Evolutionary conservation across 2,888 invertebrate genomes (phyloP).

Genomic region (Eupithecia tripunctaria): DNA sequence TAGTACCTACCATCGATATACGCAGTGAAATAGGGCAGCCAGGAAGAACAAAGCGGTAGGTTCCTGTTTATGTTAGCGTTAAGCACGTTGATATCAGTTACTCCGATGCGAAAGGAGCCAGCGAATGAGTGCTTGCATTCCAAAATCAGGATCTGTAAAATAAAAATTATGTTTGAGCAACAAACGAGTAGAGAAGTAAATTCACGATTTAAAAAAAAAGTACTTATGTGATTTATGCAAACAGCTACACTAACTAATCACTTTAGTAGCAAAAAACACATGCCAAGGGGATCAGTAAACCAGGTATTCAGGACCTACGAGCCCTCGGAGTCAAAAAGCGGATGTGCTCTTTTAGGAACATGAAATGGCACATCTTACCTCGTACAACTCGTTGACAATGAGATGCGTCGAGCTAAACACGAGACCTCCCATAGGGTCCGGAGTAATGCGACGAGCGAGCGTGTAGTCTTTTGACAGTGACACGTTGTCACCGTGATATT

Average conservation of each 20-base stretch:
- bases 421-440: conserved; percentile 74
- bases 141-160: conserved; percentile 82
- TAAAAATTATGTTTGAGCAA: not conserved
- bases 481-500: conserved; percentile 89
- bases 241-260: not conserved
- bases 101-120: conserved; percentile 91
- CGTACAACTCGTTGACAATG: conserved; percentile 90
- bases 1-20: conserved; percentile 84
- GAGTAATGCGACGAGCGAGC: conserved; percentile 84
- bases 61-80: conserved; percentile 87
- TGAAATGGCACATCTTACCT: conserved; percentile 66
- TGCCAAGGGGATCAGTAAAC: not conserved
- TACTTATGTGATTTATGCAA: not conserved
- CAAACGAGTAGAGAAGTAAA: not conserved
- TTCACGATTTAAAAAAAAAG: too few species aligned
- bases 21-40: conserved; percentile 88
- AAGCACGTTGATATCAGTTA: conserved; percentile 88
- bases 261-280: not conserved
- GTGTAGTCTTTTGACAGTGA: conserved; percentile 87
- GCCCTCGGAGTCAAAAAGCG: not conserved
- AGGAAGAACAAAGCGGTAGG: conserved; percentile 86
- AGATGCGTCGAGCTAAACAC: conserved; percentile 90
- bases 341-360: not conserved
- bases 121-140: conserved; percentile 86
- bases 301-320: too few species aligned